Conservation (phyloP, 1,140 invertebrate genomes). For the Lucilia cuprina region DNA sequence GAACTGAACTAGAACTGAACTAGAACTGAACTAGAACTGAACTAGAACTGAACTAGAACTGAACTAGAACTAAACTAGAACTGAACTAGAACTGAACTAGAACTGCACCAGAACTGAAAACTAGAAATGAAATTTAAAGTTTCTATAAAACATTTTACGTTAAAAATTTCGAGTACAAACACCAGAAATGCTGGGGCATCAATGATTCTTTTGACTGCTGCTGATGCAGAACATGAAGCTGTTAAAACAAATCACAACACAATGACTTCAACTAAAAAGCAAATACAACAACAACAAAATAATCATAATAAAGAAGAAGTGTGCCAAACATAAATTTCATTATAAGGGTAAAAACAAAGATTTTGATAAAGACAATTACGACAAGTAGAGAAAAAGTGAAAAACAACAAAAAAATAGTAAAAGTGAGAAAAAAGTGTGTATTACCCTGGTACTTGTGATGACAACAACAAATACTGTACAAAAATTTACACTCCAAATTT, state of each 20-base stretch:
- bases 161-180: no score
- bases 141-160: no score
- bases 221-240: neutral
- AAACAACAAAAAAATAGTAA: neutral
- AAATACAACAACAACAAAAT: neutral
- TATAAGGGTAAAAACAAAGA: neutral
- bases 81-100: no score
- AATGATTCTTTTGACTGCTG: neutral
- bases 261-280: neutral
- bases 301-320: neutral
- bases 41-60: no score
- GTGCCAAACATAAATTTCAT: constrained; percentile 3
- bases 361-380: neutral
- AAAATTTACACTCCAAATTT: neutral
- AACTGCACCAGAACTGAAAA: no score
- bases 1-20: no score
- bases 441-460: neutral
- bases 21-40: no score
- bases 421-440: neutral
- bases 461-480: neutral
- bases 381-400: neutral
- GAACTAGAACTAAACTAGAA: no score
- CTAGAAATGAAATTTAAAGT: no score
- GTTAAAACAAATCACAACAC: constrained; percentile 14
- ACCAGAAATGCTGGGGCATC: no score